Base-by-base conservation (phyloP, 2,888 invertebrate genomes). In the Diarsia mendica region DNA sequence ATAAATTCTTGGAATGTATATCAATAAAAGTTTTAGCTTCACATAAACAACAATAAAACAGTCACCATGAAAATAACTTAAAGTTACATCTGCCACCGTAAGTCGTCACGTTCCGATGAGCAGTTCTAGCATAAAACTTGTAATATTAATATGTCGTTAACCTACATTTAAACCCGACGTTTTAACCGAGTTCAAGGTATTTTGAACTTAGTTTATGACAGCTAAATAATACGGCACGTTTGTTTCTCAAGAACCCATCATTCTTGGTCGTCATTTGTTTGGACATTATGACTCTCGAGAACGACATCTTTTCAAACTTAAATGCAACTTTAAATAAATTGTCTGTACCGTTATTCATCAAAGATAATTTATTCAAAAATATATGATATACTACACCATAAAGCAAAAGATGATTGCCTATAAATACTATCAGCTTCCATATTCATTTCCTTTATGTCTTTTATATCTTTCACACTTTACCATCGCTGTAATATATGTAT, bases 71-170 rank as follows among this genome's bases (percentile, higher is more conserved):
- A 85, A 78, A 81, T 64, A 72, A 75, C 39, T 77, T 33, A 33
- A 69, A 74, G 58, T 82, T 85, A 78, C 64, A 33, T 78, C 51
- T 75, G 83, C 67, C 53, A 61, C 66, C 55, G 77, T 85, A 67
- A 71, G 58, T 71, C 70, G 77, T 82, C 69, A 85, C 67, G 83
- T 82, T 77, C 60, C 63, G 77, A 66, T 73, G 58, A 63, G 48
- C 64, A 67, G 64, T 61, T 72, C 53, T 53, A 69, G 60, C 70
- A 81, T 60, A n/a, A 76, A 72, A 73, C 85, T 82, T 68, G 77
- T 82, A 70, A 67, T 82, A 77, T 82, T 84, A 86, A 84, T 88
- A 82, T 77, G 85, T 85, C 88, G 80, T 82, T 87, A 87, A 83
- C 88, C 85, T 72, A 83, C 85, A 85, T 80, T 77, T 82, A 76